Evolutionary conservation across 1,140 invertebrate genomes (phyloP).

Genomic region (Bathynomus jamesi): DNA sequence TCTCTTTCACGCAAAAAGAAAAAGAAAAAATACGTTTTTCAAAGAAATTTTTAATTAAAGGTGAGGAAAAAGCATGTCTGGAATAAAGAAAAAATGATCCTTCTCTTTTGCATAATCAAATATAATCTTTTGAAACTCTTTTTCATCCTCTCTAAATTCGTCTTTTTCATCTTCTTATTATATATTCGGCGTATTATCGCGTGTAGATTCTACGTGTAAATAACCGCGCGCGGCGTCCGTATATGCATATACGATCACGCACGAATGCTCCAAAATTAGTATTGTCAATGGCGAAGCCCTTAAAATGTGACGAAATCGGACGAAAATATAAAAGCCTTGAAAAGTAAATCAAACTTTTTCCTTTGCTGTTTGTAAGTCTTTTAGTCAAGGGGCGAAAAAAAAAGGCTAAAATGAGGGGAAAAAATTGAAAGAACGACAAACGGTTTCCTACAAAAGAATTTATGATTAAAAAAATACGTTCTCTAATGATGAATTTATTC

Average conservation of each 20-base stretch:
- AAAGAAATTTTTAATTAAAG: too few species aligned
- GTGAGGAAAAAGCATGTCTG: neutral
- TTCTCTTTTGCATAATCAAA: neutral
- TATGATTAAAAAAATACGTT: too few species aligned
- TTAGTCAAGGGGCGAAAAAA: neutral
- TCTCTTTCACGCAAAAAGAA: too few species aligned
- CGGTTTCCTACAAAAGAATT: neutral
- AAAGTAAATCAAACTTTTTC: neutral
- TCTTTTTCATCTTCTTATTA: neutral
- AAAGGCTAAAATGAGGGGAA: neutral
- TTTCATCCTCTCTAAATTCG: neutral
- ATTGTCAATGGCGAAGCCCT: neutral
- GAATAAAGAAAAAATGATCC: neutral
- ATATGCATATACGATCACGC: neutral
- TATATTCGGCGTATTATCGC: too few species aligned
- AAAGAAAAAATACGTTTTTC: too few species aligned
- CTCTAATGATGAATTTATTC: too few species aligned
- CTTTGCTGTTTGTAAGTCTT: neutral
- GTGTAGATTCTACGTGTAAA: too few species aligned
- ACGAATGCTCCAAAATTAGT: neutral
- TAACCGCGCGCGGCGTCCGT: neutral
- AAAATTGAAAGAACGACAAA: neutral
- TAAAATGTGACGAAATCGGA: neutral
- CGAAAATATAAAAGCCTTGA: too few species aligned
- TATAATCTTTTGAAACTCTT: neutral